Base-by-base conservation (phyloP, 2,888 invertebrate species). In the Unio pictorum region DNA sequence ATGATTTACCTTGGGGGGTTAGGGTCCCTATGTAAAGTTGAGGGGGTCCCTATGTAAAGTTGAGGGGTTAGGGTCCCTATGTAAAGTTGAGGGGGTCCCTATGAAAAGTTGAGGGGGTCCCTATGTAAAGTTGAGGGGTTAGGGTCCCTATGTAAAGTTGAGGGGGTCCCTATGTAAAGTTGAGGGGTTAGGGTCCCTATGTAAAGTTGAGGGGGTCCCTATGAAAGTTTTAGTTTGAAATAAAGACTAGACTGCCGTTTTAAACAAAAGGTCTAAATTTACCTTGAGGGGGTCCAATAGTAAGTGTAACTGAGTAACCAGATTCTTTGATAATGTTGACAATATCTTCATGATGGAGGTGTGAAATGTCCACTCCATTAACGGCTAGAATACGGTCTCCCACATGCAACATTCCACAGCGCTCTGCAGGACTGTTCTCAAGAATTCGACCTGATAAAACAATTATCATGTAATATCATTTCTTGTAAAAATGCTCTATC, bases 281-380 rank as follows among this genome's bases (percentile, higher is more conserved):
- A 86, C 86, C 86, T 72, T 81, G 81, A 2, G 90, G 89, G 55
- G 89, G 85, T 18, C 89, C 90, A 23, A 91, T 88, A 23, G 91
- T 91, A 54, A 91, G 84, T 0, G 96, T 95, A 71, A 98, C 97
- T 64, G 95, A 93, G 79, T 95, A 93, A 30, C 98, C 98, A 0
- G 98, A 98, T 88, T 96, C 97, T 91, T 98, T 99, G 87, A 99
- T 99, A 75, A 99, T 93, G 88, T 97, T 96, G 4, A 99, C 98
- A 72, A 99, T 97, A 87, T 98, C 97, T 55, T 97, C 97, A 88
- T 99, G 99, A 80, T 95, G 95, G 90, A 98, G 93, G 87, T 95
- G 94, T 74, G 95, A 94, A 80, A 99, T 97, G 85, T 96, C 94
- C 67, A 95, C 94, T 74, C 95, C 95, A 92, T 99, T 99, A 57